Evolutionary conservation across 1,140 invertebrate genomes (phyloP).

Genomic region (Andricus grossulariae): DNA sequence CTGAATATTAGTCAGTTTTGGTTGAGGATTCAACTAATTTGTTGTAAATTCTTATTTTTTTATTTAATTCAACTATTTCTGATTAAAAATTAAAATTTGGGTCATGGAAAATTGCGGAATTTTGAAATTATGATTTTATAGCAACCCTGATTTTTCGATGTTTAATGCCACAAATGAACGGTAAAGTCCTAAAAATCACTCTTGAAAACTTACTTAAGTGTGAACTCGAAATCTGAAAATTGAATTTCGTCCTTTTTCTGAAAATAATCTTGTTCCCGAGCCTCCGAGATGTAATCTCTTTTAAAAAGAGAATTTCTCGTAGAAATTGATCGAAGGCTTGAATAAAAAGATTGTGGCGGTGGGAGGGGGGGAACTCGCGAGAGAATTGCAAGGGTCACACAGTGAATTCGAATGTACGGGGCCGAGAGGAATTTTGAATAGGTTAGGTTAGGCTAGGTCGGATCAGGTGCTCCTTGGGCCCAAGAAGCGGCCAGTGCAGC

Average conservation of each 20-base stretch:
- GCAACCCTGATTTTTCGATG: background rate
- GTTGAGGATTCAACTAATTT: too few species aligned
- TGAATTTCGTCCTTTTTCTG: too few species aligned
- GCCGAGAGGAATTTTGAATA: conserved; percentile 54
- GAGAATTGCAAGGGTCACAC: conserved; percentile 25
- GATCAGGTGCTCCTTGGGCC: conserved; percentile 58
- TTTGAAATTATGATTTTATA: background rate
- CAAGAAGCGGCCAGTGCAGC: conserved; percentile 61
- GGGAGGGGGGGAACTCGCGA: background rate
- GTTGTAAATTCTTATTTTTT: too few species aligned
- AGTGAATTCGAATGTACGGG: conserved; percentile 48
- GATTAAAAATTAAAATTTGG: background rate
- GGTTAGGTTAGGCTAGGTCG: conserved; percentile 52
- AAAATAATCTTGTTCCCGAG: too few species aligned
- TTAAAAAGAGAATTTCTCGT: too few species aligned
- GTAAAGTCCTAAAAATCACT: background rate
- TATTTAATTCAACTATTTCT: too few species aligned
- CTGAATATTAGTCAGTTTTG: too few species aligned
- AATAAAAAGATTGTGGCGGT: too few species aligned
- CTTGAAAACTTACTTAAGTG: background rate
- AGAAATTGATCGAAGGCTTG: too few species aligned
- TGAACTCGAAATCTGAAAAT: too few species aligned
- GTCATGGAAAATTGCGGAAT: too few species aligned
- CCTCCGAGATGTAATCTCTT: too few species aligned
- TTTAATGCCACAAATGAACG: background rate